A percentile compares a stretch with the other conserved stretches of the same genome.
phyloP scores from a whole-genome alignment of 2,797 vertebrate genomes.

The Falco biarmicus region DNA sequence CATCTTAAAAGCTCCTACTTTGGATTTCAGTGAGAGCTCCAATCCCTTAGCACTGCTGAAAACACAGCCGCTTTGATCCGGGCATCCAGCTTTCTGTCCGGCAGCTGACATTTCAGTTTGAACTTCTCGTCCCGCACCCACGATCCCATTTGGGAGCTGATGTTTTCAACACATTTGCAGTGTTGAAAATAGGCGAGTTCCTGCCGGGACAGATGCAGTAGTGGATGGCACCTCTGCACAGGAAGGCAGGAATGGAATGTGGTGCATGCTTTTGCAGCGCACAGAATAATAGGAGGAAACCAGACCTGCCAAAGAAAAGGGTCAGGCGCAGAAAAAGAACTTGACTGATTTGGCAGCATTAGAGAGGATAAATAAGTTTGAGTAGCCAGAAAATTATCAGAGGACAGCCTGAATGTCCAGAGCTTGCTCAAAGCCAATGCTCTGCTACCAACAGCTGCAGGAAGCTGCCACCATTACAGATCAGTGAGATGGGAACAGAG shows the following conservation, averaged over 20 bases:
- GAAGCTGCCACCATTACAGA: background rate
- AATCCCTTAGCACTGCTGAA: background rate
- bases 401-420: background rate
- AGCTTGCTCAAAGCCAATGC: background rate
- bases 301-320: conserved; percentile 21
- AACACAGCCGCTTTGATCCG: background rate
- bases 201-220: background rate
- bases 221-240: conserved; percentile 3
- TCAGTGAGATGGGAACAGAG: background rate
- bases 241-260: conserved; percentile 19
- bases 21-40: background rate
- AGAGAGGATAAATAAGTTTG: background rate
- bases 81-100: background rate
- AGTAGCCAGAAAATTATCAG: background rate
- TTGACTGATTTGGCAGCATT: background rate
- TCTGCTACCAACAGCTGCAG: background rate
- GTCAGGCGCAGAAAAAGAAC: background rate
- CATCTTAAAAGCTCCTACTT: background rate
- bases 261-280: background rate
- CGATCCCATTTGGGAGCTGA: background rate
- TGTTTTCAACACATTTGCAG: background rate
- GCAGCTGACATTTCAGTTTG: background rate
- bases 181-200: background rate
- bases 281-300: conserved; percentile 49
- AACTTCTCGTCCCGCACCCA: background rate